These are phyloP conservation scores for Pogonophryne albipinna DNA, from an alignment of 2,797 vertebrate species.

Conservation along the genomic window DNA sequence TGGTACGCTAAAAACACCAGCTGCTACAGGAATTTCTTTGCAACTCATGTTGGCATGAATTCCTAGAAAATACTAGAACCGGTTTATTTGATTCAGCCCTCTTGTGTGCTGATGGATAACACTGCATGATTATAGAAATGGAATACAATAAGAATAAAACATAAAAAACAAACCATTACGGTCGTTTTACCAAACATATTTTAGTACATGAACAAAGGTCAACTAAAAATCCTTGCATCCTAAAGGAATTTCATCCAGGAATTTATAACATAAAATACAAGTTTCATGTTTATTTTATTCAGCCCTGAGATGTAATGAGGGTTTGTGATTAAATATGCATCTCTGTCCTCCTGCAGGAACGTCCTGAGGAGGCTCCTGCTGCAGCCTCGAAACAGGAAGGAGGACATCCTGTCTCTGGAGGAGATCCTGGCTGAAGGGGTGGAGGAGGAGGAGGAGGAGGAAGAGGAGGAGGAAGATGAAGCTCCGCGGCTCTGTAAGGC, in stretches of 20 bases:
- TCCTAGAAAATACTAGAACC: neutral
- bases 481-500: conserved; percentile 87
- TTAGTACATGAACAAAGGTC: too few species aligned
- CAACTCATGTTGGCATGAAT: too few species aligned
- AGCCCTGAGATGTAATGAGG: neutral
- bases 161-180: too few species aligned
- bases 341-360: conserved; percentile 82
- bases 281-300: too few species aligned
- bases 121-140: too few species aligned
- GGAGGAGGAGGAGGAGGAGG: conserved; percentile 75
- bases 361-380: conserved; percentile 91
- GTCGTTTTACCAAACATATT: too few species aligned
- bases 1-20: too few species aligned
- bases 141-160: too few species aligned
- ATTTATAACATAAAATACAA: too few species aligned
- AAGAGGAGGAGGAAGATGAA: conserved; percentile 71
- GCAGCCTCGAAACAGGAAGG: conserved; percentile 88
- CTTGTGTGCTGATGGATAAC: neutral
- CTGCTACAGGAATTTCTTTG: too few species aligned
- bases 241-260: too few species aligned
- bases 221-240: too few species aligned
- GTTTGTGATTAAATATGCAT: neutral
- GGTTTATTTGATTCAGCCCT: neutral
- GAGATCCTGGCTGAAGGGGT: conserved; percentile 97
- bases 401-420: conserved; percentile 94